A percentile compares a stretch with the other conserved stretches of the same genome.
Evolutionary conservation across 2,113 vertebrate genomes (phyloP).

Genomic region (Orientallactaga bullata): DNA sequence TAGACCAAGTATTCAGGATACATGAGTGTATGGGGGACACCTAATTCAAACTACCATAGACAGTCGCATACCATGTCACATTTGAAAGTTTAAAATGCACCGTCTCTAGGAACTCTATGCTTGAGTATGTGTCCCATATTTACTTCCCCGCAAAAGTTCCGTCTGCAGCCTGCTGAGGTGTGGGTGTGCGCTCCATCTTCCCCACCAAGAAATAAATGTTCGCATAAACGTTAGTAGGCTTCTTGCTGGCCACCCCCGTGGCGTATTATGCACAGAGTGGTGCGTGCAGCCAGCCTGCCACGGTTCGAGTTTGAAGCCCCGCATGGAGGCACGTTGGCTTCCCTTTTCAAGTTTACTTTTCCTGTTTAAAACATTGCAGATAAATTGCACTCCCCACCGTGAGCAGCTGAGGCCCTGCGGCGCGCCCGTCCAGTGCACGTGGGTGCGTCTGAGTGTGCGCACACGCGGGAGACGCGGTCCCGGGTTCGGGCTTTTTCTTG

Average conservation of each 20-base stretch:
- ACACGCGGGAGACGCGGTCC: constrained; percentile 62
- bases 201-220: constrained; percentile 19
- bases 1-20: too few relatives aligned
- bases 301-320: background rate
- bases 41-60: too few relatives aligned
- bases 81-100: background rate
- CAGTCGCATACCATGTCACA: background rate
- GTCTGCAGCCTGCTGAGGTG: background rate
- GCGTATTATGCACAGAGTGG: background rate
- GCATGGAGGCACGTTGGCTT: background rate
- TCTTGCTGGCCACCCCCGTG: constrained; percentile 25
- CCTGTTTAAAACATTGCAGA: background rate
- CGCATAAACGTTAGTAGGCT: constrained; percentile 34
- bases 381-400: background rate
- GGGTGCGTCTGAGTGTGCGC: constrained; percentile 69
- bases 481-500: constrained; percentile 66
- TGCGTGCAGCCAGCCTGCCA: constrained; percentile 20
- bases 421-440: constrained; percentile 58
- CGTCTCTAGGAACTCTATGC: background rate
- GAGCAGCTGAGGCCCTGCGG: background rate
- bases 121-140: background rate
- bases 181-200: constrained; percentile 55
- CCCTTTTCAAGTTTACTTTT: constrained; percentile 36
- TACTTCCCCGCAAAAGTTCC: background rate
- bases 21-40: too few relatives aligned